Base-by-base conservation (phyloP, 2,888 invertebrate genomes). In the Ceriagrion tenellum region DNA sequence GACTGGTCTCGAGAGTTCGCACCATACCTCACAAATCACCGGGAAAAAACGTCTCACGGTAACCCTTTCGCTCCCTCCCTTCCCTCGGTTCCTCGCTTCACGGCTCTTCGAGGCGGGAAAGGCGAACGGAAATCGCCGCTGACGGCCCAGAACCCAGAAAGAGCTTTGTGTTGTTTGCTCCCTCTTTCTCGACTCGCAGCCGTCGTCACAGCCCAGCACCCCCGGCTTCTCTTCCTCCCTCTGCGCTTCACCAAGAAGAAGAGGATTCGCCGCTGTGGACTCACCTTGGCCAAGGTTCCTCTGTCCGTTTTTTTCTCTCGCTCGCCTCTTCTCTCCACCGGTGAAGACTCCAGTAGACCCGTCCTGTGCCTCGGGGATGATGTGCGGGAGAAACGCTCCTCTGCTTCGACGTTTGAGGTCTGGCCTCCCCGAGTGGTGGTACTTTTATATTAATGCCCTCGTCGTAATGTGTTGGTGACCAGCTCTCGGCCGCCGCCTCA, bases 391-490 rank as follows among this genome's bases (percentile, higher is more conserved):
- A 23, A 12, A 26, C 16, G 81, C 35, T 55, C 69, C n/a, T 74
- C 93, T 26, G 93, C 47, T 93, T 35, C 4, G 81, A 35, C 81
- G 81, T 81, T 35, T 35, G 81, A 81, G 26, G 20, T 74, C 93
- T 59, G 59, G 59, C 47, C 35, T 40, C 93, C 16, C 93, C 35
- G 47, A 47, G 63, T 26, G n/a, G 40, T 20, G 93, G 40, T 81
- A 47, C 93, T 93, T 91, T 93, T 93, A 93, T 93, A 93, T 93
- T 63, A 69, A 69, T 93, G 93, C 69, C 93, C 63, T 30, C 63
- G 69, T 74, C 69, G 40, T 26, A 74, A n/a, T 93, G 93, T 93
- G 93, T 93, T 93, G 91, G 93, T 93, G 93, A n/a, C 69, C 63
- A 69, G 6, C 30, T 81, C 81, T 35, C 35, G 81, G 0, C 81